These are phyloP conservation scores for Triplophysa bombifrons DNA, from an alignment of 2,797 vertebrate species.

Conservation along the genomic window DNA sequence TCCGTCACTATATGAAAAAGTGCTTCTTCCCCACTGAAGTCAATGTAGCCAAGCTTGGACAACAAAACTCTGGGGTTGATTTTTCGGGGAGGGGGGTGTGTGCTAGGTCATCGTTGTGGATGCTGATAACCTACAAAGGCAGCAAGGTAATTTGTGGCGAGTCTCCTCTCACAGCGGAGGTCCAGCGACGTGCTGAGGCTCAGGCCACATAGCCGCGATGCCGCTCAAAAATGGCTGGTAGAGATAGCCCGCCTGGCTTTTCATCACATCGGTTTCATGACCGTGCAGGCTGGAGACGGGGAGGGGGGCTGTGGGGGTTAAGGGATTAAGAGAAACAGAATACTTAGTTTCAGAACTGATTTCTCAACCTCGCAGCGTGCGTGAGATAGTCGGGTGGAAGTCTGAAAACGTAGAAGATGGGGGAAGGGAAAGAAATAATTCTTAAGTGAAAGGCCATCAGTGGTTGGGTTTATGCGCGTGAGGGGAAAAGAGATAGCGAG, in stretches of 20 bases:
- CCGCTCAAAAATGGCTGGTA: conserved; percentile 74
- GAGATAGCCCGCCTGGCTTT: conserved; percentile 75
- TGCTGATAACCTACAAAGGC: conserved; percentile 74
- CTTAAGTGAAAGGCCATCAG: conserved; percentile 39
- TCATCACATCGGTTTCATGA: conserved; percentile 77
- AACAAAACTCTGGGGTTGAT: conserved; percentile 31
- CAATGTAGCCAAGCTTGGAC: conserved; percentile 40
- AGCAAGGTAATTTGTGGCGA: conserved; percentile 73
- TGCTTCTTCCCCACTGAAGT: conserved; percentile 11
- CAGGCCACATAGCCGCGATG: conserved; percentile 65
- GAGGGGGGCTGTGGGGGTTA: conserved; percentile 54
- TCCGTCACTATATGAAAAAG: neutral
- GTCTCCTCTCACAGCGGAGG: conserved; percentile 68
- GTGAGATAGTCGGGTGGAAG: conserved; percentile 63
- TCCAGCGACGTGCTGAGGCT: conserved; percentile 63
- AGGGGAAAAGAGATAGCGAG: conserved; percentile 30
- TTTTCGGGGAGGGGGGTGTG: neutral
- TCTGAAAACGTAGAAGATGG: conserved; percentile 43
- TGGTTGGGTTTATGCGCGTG: conserved; percentile 20
- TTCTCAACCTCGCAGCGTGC: conserved; percentile 40
- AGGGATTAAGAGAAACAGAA: conserved; percentile 40
- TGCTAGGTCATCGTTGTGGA: conserved; percentile 61
- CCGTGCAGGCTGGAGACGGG: conserved; percentile 55
- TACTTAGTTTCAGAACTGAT: conserved; percentile 9
- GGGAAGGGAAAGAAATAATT: conserved; percentile 29